A percentile compares a stretch with the other conserved stretches of the same genome.
Conservation (phyloP, 2,113 vertebrate genomes). For the Arizona elegans region DNA sequence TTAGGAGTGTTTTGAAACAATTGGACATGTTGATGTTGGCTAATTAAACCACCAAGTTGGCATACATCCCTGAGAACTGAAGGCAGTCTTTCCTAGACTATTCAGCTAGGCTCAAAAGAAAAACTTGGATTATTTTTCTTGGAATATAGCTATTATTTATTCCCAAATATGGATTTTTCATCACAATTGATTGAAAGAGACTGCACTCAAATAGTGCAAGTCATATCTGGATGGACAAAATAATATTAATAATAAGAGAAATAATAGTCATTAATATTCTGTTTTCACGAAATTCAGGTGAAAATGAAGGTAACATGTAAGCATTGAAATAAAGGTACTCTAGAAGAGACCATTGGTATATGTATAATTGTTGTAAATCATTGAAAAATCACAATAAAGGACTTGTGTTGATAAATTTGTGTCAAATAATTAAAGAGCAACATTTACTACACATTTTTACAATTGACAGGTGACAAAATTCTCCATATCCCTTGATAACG, state of each 20-base stretch:
- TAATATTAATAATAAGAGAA: neutral
- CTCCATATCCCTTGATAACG: neutral
- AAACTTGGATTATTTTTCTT: neutral
- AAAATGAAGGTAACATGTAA: neutral
- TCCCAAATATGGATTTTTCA: neutral
- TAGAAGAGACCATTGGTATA: neutral
- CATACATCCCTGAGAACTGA: neutral
- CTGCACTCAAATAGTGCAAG: neutral
- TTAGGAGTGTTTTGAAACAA: neutral
- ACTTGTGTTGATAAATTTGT: neutral
- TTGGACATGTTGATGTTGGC: neutral
- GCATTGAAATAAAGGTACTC: neutral
- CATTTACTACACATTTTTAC: neutral
- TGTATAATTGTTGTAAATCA: neutral
- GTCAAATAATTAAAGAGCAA: neutral
- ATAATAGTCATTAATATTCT: neutral
- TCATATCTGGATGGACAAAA: neutral
- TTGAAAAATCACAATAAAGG: neutral
- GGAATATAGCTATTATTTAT: neutral
- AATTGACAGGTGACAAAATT: neutral
- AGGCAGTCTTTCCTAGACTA: neutral
- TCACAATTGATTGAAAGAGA: neutral
- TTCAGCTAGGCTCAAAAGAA: neutral
- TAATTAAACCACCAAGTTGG: conserved; percentile 5
- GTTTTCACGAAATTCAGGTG: neutral